Evolutionary conservation across 2,113 vertebrate species (phyloP), one percentile per base, ranked within the genome.

Genomic region (Cnemophilus loriae): DNA sequence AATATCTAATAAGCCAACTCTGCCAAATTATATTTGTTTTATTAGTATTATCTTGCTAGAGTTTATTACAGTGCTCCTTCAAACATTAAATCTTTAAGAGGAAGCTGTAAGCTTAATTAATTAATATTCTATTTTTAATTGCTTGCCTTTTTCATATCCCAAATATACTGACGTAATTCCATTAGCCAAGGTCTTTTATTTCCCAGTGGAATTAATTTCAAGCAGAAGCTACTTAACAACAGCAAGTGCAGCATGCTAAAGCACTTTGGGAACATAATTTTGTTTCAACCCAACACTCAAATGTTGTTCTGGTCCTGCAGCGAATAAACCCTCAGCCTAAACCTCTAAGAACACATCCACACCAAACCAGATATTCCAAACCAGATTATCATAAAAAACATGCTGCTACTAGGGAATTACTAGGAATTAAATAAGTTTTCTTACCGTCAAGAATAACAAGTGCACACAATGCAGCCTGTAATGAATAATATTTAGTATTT

Each of bases 101-200:
- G 74, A 87, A 85, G 65, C 47, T 79, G 70, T 44, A 93, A 81
- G 61, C 57, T 85, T 92, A 90, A 93, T 91, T 88, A 93, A 78
- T 96, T 89, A 93, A 84, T 96, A 96, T 87, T 87, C 80, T 59
- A 87, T 84, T 84, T 95, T 91, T 81, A 95, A 89, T 94, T 82
- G 90, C 82, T 71, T 91, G 85, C 74, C 70, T 95, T 93, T 87
- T 94, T 93, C 70, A 49, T 82, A 82, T 82, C 79, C 78, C 78
- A 87, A 52, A 56, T 47, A 70, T 5, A 91, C 61, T 87, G 90
- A 89, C 5, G 6, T 75, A 78, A 93, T 91, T 81, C 76, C 70
- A 79, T 94, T 89, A 95, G 65, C 78, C 3, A 3, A 91, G 65
- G 35, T 41, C 53, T 91, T 87, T 89, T 71, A 61, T 89, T 94